Base-by-base conservation (phyloP, 2,888 invertebrate species). In the Nomada fabriciana region DNA sequence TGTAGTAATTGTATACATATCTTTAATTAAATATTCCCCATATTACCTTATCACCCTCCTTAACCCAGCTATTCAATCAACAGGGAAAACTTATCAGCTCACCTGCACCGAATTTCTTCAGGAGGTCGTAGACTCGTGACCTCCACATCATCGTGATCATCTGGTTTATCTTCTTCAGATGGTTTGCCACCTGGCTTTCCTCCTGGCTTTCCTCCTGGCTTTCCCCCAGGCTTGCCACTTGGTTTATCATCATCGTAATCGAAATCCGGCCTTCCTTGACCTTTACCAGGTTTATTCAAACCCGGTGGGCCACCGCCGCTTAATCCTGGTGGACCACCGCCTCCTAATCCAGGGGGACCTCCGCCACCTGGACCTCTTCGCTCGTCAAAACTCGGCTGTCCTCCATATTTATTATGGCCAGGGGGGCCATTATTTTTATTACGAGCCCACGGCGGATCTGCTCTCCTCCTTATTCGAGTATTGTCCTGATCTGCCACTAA, bases 301-400 rank as follows among this genome's bases (percentile, higher is more conserved):
- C 70, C 79, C 29, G 78, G 73, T 59, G 83, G 64, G 20, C 50
- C 65, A 10, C 25, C 70, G 10, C 15, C 63, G 20, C 20, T 59
- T 29, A 75, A 73, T 71, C 73, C 80, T 55, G 82, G 70, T 53
- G 86, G 74, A 57, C 23, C 11, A 9, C 47, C 25, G 11, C 52
- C 60, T 5, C 29, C 36, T 59, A 75, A 60, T 64, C 73, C 77
- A n/a, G 76, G 69, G 2, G 86, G 74, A 15, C 60, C 76, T 42
- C 50, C 2, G 11, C 63, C 74, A 77, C 77, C 77, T 61, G 84
- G 70, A 59, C 76, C 83, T 65, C 60, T 72, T n/a, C 18, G 59
- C 42, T 15, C 64, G 15, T 55, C 52, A 42, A 18, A 47, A 23
- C 53, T 42, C 55, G 36, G 5, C 36, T 42, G 47, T 25, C 36